Conservation (phyloP, 2,113 vertebrate species). For the Albula glossodonta region DNA sequence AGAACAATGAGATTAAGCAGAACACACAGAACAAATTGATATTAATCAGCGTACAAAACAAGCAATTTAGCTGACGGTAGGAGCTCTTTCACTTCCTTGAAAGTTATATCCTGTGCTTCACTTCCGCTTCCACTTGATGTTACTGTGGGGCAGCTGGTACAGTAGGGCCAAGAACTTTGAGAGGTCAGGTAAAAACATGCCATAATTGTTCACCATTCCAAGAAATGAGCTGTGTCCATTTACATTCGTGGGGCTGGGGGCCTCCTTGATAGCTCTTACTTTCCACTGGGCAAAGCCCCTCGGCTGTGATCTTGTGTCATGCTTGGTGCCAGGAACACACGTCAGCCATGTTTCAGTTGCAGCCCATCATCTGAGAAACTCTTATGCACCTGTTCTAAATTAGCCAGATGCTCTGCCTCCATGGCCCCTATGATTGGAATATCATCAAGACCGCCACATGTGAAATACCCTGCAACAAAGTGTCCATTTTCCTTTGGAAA, state of each 20-base stretch:
- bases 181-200: constrained; percentile 23
- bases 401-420: neutral
- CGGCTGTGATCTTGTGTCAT: constrained; percentile 19
- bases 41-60: neutral
- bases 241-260: constrained; percentile 16
- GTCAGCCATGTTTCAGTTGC: constrained; percentile 7
- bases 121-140: constrained; percentile 23
- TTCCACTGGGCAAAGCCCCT: constrained; percentile 24
- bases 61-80: neutral
- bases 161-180: constrained; percentile 6
- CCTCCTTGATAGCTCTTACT: constrained; percentile 31
- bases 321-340: constrained; percentile 13
- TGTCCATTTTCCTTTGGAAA: constrained; percentile 38
- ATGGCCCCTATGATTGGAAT: constrained; percentile 24
- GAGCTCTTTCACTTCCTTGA: constrained; percentile 24
- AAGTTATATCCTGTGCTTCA: constrained; percentile 19
- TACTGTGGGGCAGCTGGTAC: constrained; percentile 15
- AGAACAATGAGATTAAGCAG: too few relatives aligned
- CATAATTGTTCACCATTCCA: constrained; percentile 32
- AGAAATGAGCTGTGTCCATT: constrained; percentile 23
- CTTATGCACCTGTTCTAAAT: constrained; percentile 24
- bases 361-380: constrained; percentile 13
- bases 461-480: constrained; percentile 26
- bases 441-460: constrained; percentile 27
- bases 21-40: too few relatives aligned